Base-by-base conservation (phyloP, 2,888 invertebrate species). In the Tiphia femorata region DNA sequence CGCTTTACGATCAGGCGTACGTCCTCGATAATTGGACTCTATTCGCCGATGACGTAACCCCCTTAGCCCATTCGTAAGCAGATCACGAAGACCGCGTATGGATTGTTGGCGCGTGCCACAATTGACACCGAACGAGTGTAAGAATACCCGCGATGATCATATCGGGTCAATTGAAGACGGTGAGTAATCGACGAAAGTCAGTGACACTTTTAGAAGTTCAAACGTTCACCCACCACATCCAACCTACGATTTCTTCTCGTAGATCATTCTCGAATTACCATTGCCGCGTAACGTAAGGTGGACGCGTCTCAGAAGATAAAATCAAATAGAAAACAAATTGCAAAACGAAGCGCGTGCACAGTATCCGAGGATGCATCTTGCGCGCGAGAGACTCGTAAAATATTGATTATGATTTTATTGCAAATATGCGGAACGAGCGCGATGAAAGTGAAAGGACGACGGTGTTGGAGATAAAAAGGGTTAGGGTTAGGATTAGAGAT, bases 101-200 rank as follows among this genome's bases (percentile, higher is more conserved):
- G 69, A 75, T 72, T 69, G 74, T 71, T 67, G 81, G 76, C 80
- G 77, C 80, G 81, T 81, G 81, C 77, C 79, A 63, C 70, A 78
- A 79, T 79, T 78, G 79, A 79, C 71, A 70, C 70, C 53, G 64
- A 21, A 49, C 21, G 30, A 55, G 41, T 59, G 63, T 67, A 74
- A 78, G 72, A 79, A 77, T 77, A 79, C 71, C 72, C 64, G 54
- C 59, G 62, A 61, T 61, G 68, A 72, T 70, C 67, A 59, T 61
- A 56, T 63, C 58, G 72, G 81, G 81, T 81, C 78, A 81, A 81
- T 76, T 80, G 76, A 68, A 47, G 46, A 57, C 72, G 66, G 72
- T 70, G 70, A 75, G 72, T 77, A 77, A 80, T 75, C 72, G 68
- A 64, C 65, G 53, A 58, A 66, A 73, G 72, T 75, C 75, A 75